phyloP scores from a whole-genome alignment of 35 echinoderm and acorn worm species.

The Ptychodera flava region DNA sequence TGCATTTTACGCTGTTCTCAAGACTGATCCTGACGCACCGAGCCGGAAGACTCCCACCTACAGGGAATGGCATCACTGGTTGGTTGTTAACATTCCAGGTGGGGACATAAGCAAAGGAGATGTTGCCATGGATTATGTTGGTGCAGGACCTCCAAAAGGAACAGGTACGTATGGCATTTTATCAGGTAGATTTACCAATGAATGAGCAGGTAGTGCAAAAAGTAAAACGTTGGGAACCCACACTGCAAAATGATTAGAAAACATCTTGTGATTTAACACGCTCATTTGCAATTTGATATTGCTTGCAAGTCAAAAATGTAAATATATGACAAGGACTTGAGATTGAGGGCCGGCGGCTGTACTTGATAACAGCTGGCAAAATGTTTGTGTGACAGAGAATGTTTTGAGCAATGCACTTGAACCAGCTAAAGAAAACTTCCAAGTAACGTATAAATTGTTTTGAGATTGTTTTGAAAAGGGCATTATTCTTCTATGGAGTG shows the following conservation, averaged over 20 bases:
- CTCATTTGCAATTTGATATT: background rate
- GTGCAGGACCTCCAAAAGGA: slow-evolving; percentile 59
- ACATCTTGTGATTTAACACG: too few species aligned
- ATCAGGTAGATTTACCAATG: background rate
- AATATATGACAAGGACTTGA: background rate
- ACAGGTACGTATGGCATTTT: slow-evolving; percentile 32
- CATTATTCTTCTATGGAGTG: too few species aligned
- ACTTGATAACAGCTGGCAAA: too few species aligned
- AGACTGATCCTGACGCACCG: slow-evolving; percentile 94
- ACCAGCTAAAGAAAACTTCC: too few species aligned
- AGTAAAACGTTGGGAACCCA: too few species aligned
- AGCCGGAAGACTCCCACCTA: slow-evolving; percentile 30
- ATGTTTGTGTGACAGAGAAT: too few species aligned
- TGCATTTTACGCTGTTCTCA: slow-evolving; percentile 76
- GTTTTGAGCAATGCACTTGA: too few species aligned
- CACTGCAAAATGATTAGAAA: too few species aligned
- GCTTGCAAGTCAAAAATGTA: background rate
- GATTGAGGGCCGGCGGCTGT: background rate
- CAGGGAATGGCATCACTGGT: slow-evolving; percentile 61
- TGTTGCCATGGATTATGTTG: slow-evolving; percentile 67
- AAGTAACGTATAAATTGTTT: too few species aligned
- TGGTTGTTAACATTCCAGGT: slow-evolving; percentile 48
- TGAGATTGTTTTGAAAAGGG: too few species aligned
- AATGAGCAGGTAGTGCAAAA: too few species aligned
- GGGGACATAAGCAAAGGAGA: slow-evolving; percentile 52